Percentiles rank a stretch among this genome's conserved stretches.
These are phyloP conservation scores for Spinibarbus caldwelli DNA, from an alignment of 2,797 vertebrate species.

Conservation along the genomic window DNA sequence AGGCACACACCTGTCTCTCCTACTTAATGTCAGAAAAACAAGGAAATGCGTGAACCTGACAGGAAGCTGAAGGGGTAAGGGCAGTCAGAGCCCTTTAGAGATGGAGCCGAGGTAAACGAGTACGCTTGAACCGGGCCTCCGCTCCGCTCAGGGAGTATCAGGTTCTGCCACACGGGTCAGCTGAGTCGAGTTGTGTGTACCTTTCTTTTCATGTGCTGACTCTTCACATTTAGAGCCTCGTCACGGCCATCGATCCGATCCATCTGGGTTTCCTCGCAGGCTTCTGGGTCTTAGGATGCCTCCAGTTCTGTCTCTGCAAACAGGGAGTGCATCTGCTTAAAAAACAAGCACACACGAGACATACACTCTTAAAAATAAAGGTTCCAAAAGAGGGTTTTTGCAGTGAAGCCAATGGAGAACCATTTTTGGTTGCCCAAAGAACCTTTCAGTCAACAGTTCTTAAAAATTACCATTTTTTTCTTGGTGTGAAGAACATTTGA, in stretches of 20 bases:
- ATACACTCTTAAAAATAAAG: not conserved
- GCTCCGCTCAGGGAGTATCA: constrained; percentile 45
- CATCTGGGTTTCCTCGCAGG: not conserved
- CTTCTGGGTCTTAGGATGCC: not conserved
- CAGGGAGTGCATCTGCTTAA: not conserved
- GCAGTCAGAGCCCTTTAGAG: constrained; percentile 52
- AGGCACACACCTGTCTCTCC: constrained; percentile 49
- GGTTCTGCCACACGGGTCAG: too few relatives aligned
- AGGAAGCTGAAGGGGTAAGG: constrained; percentile 46
- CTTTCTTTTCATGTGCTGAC: constrained; percentile 56
- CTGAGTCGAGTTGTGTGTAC: constrained; percentile 16
- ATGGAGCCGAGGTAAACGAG: constrained; percentile 45
- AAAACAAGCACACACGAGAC: not conserved
- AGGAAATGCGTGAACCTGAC: constrained; percentile 56
- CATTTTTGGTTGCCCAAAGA: too few relatives aligned
- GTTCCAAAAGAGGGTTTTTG: not conserved
- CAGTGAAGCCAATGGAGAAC: not conserved
- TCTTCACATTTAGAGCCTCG: constrained; percentile 48
- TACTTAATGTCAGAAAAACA: constrained; percentile 36
- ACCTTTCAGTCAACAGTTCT: not conserved
- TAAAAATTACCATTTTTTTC: not conserved
- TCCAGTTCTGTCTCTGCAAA: constrained; percentile 19
- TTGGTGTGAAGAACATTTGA: not conserved
- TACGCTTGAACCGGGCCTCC: constrained; percentile 41
- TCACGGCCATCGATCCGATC: constrained; percentile 40